A percentile compares a stretch with the other conserved stretches of the same genome.
These are phyloP conservation scores for Verasper variegatus DNA, from an alignment of 2,113 vertebrate genomes.

Conservation along the genomic window DNA sequence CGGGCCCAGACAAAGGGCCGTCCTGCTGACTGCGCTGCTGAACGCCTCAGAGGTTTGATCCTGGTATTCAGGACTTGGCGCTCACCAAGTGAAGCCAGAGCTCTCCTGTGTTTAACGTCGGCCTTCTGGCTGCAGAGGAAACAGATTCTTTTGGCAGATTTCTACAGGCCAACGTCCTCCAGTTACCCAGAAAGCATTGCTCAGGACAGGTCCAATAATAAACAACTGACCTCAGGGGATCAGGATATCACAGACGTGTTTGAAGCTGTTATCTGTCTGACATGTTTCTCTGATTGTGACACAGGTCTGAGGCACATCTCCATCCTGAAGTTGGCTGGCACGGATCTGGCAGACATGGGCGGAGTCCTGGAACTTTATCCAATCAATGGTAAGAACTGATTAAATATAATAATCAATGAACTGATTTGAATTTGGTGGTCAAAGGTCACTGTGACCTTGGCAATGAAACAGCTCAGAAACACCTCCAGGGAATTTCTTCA, in stretches of 20 bases:
- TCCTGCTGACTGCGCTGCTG: conserved; percentile 59
- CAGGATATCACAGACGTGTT: no score
- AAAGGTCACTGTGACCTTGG: no score
- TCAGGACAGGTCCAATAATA: conserved; percentile 42
- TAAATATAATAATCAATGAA: no score
- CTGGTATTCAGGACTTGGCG: conserved; percentile 60
- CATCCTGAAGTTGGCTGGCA: conserved; percentile 91
- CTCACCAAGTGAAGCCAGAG: conserved; percentile 36
- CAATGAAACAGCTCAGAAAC: no score
- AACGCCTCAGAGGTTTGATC: conserved; percentile 51
- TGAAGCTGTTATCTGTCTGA: background rate
- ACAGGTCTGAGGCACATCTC: conserved; percentile 95
- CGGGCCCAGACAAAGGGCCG: conserved; percentile 45
- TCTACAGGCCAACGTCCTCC: background rate
- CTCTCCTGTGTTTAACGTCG: conserved; percentile 49
- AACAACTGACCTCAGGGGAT: conserved; percentile 1
- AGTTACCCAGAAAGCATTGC: conserved; percentile 21
- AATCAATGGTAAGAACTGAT: conserved; percentile 90
- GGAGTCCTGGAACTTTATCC: conserved; percentile 96
- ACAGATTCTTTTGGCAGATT: conserved; percentile 35
- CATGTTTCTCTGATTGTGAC: conserved; percentile 27
- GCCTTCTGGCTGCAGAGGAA: conserved; percentile 53
- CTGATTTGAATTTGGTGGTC: no score
- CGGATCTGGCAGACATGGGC: conserved; percentile 85
- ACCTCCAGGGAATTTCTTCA: no score